Conservation (phyloP, 2,113 vertebrate genomes). For the Solea solea region DNA sequence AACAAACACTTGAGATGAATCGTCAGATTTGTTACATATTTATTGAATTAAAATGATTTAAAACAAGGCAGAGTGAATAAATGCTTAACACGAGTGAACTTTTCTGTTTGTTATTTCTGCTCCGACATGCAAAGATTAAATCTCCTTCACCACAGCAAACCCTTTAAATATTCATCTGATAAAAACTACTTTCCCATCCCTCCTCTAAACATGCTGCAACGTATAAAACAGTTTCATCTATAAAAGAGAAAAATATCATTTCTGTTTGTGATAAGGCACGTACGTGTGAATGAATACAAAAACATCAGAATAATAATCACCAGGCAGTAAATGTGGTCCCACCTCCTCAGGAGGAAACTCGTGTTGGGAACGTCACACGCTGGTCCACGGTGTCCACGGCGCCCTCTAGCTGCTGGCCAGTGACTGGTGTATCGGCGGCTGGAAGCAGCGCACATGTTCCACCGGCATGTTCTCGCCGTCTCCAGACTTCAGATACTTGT, state of each 20-base stretch:
- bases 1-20: constrained; percentile 41
- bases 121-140: constrained; percentile 73
- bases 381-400: constrained; percentile 20
- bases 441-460: constrained; percentile 97
- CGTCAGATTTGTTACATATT: constrained; percentile 81
- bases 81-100: constrained; percentile 71
- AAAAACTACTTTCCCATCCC: constrained; percentile 66
- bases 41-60: constrained; percentile 86
- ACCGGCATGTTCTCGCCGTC: constrained; percentile 96
- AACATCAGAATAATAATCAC: constrained; percentile 45
- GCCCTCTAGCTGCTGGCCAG: constrained; percentile 91
- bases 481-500: constrained; percentile 95
- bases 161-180: constrained; percentile 79
- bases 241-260: constrained; percentile 56
- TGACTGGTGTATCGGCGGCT: constrained; percentile 98
- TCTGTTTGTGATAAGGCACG: constrained; percentile 81
- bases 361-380: constrained; percentile 32
- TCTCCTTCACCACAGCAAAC: constrained; percentile 71
- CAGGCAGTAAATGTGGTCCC: constrained; percentile 52
- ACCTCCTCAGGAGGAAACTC: constrained; percentile 29
- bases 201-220: constrained; percentile 49
- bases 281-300: constrained; percentile 81
- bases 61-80: constrained; percentile 81
- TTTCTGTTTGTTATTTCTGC: constrained; percentile 64
- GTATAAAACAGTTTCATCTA: constrained; percentile 74